phyloP scores from a whole-genome alignment of 2,797 vertebrate species.

The Syngnathus rostellatus region DNA sequence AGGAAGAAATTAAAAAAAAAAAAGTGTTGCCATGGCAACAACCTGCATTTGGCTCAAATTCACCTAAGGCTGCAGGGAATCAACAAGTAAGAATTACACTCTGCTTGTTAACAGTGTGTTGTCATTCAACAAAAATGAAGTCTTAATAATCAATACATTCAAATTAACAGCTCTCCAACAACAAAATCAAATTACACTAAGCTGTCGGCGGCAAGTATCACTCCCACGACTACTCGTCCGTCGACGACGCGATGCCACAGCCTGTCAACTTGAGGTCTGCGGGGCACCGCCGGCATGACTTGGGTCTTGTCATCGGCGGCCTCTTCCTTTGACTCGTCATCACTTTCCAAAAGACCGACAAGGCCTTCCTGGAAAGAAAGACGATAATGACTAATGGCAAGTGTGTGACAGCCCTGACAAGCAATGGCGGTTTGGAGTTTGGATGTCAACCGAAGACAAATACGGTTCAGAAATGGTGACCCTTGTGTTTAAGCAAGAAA shows the following conservation, averaged over 20 bases:
- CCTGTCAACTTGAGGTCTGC: slow-evolving; percentile 66
- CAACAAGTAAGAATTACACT: neutral
- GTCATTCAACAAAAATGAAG: no score
- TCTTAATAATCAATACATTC: neutral
- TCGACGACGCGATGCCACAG: slow-evolving; percentile 80
- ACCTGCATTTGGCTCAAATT: slow-evolving; percentile 19
- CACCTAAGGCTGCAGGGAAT: slow-evolving; percentile 18
- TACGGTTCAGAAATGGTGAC: slow-evolving; percentile 3
- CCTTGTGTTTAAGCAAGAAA: neutral
- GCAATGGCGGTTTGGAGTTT: slow-evolving; percentile 33
- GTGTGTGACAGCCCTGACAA: slow-evolving; percentile 33
- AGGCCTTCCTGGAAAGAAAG: slow-evolving; percentile 74
- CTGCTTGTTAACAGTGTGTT: neutral
- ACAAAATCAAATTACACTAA: slow-evolving; percentile 66
- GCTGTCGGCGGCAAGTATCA: slow-evolving; percentile 63
- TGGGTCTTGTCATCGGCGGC: slow-evolving; percentile 30
- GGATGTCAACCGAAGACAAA: slow-evolving; percentile 20
- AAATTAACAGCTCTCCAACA: neutral
- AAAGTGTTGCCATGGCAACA: slow-evolving; percentile 43
- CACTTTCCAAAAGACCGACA: slow-evolving; percentile 80
- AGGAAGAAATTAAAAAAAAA: slow-evolving; percentile 17
- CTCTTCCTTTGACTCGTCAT: slow-evolving; percentile 60
- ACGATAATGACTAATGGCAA: slow-evolving; percentile 42
- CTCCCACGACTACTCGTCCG: slow-evolving; percentile 79
- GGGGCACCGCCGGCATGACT: slow-evolving; percentile 36